phyloP scores from a whole-genome alignment of 2,797 vertebrate genomes.

The Sebastes ruberrimus region DNA sequence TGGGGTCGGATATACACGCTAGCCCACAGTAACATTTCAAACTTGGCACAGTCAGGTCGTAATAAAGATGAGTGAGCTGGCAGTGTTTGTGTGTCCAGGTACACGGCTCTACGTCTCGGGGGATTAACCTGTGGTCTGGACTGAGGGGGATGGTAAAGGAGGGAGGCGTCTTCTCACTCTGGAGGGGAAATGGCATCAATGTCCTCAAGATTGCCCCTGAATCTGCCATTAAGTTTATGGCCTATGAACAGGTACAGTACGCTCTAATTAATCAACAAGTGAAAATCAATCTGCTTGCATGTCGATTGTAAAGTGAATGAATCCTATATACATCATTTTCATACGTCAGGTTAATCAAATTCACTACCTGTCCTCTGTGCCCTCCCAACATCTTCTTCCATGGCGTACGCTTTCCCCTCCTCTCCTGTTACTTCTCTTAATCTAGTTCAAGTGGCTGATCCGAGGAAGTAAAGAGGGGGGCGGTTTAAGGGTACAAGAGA shows the following conservation, averaged over 20 bases:
- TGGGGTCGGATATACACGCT: neutral
- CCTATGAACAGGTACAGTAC: conserved; percentile 86
- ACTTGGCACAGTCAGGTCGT: neutral
- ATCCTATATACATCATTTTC: neutral
- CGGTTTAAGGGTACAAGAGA: conserved; percentile 85
- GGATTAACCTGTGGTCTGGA: conserved; percentile 80
- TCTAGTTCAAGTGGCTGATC: conserved; percentile 79
- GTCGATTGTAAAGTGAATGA: neutral
- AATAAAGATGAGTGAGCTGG: neutral
- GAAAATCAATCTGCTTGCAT: neutral
- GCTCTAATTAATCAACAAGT: neutral
- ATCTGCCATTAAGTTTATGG: conserved; percentile 90
- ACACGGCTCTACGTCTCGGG: conserved; percentile 69
- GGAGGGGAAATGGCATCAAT: conserved; percentile 89
- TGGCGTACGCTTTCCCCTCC: neutral
- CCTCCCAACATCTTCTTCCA: neutral
- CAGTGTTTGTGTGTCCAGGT: conserved; percentile 63
- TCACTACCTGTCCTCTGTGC: neutral
- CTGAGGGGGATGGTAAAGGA: conserved; percentile 81
- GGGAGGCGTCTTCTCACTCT: conserved; percentile 82
- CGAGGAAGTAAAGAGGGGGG: conserved; percentile 81
- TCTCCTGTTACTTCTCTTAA: neutral
- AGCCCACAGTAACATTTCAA: neutral
- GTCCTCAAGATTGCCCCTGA: conserved; percentile 90
- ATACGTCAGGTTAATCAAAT: neutral